Evolutionary conservation across 2,797 vertebrate genomes (phyloP).

Genomic region (Morus bassanus): DNA sequence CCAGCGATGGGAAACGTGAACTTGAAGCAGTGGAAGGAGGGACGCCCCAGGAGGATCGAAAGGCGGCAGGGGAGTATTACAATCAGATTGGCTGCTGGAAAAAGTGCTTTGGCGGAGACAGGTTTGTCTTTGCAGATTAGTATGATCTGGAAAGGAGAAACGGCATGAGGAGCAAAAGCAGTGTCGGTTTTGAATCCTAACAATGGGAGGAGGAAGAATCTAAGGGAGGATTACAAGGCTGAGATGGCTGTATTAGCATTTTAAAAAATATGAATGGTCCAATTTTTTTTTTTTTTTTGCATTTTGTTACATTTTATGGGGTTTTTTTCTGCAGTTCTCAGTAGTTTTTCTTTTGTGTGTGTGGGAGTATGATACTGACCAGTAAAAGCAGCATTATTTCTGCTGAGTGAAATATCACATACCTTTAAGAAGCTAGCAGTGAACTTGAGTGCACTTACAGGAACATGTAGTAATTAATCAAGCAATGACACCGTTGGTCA

Average conservation of each 20-base stretch:
- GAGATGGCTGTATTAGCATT: neutral
- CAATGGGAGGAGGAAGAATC: neutral
- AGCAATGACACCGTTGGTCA: neutral
- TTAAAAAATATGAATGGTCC: neutral
- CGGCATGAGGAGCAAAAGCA: accelerated
- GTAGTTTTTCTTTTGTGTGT: too few species aligned
- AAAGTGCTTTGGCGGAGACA: neutral
- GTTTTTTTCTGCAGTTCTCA: neutral
- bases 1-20: accelerated
- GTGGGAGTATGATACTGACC: neutral
- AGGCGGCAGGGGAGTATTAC: neutral
- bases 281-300: accelerated
- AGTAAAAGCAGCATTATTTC: neutral
- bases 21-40: neutral
- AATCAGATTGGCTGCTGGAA: neutral
- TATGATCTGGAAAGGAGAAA: neutral
- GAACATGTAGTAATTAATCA: neutral
- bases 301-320: neutral
- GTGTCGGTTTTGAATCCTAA: neutral
- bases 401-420: neutral
- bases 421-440: neutral
- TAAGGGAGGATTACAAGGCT: neutral
- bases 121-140: neutral
- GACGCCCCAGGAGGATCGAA: neutral
- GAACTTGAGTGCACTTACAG: neutral